Conservation (phyloP, 1,140 invertebrate genomes). For the Atta cephalotes region DNA sequence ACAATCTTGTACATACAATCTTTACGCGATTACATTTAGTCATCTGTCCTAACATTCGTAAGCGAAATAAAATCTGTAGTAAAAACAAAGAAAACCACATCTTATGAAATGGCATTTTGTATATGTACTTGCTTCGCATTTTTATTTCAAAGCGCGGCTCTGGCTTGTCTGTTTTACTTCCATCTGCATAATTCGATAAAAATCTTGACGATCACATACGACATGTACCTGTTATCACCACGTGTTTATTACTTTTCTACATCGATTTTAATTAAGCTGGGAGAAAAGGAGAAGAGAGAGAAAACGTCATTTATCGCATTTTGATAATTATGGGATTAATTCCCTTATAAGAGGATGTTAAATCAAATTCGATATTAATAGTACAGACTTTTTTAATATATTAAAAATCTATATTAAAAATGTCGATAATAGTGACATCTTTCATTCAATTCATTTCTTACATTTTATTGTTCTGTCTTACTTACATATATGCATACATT, state of each 20-base stretch:
- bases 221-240: neutral
- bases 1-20: too few species aligned
- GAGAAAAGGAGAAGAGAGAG: too few species aligned
- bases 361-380: too few species aligned
- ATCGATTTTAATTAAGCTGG: neutral
- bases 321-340: too few species aligned
- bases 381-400: too few species aligned
- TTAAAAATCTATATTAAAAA: too few species aligned
- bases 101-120: neutral
- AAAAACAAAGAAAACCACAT: neutral
- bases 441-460: too few species aligned
- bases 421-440: too few species aligned
- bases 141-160: neutral
- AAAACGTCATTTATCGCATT: too few species aligned
- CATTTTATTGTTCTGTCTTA: too few species aligned
- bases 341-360: too few species aligned
- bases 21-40: neutral
- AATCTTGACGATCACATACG: neutral
- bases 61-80: neutral
- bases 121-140: neutral
- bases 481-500: too few species aligned
- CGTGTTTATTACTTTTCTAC: neutral
- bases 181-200: neutral
- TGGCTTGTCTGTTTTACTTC: neutral
- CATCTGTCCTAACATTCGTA: conserved; percentile 16